Percentiles rank a stretch among this genome's conserved stretches.
These are phyloP conservation scores for Catamblyrhynchus diadema DNA, from an alignment of 2,797 vertebrate genomes.

Conservation along the genomic window DNA sequence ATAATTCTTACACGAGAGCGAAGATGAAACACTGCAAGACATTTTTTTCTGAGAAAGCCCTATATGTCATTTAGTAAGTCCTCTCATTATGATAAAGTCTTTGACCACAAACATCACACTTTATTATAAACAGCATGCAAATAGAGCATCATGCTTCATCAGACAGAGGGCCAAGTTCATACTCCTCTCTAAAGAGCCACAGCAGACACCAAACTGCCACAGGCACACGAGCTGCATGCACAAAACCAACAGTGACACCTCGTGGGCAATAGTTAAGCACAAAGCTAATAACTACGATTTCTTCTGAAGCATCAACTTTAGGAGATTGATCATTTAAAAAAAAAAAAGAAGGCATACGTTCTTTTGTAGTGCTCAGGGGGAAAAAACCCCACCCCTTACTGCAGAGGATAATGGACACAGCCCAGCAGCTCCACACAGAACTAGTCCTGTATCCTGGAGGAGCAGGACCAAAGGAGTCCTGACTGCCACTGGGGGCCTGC, in stretches of 20 bases:
- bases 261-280: not conserved
- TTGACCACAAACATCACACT: not conserved
- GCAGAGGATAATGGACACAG: not conserved
- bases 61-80: not conserved
- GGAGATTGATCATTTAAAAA: not conserved
- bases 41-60: not conserved
- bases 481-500: not conserved
- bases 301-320: not conserved
- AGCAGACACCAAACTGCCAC: fast-evolving
- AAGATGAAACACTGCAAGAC: not conserved
- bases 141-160: not conserved
- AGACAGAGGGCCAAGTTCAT: not conserved
- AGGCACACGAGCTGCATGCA: fast-evolving
- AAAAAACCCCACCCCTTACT: not conserved
- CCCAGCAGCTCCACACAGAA: not conserved
- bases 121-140: not conserved
- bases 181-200: not conserved
- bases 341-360: not conserved
- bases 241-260: slow-evolving; percentile 43
- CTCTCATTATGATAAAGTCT: not conserved
- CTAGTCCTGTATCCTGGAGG: not conserved
- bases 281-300: fast-evolving
- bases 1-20: not conserved
- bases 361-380: not conserved
- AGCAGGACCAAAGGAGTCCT: not conserved